Percentiles rank a stretch among this genome's conserved stretches.
These are phyloP conservation scores for Parotocinclus haroldoi DNA, from an alignment of 2,797 vertebrate genomes.

Conservation along the genomic window DNA sequence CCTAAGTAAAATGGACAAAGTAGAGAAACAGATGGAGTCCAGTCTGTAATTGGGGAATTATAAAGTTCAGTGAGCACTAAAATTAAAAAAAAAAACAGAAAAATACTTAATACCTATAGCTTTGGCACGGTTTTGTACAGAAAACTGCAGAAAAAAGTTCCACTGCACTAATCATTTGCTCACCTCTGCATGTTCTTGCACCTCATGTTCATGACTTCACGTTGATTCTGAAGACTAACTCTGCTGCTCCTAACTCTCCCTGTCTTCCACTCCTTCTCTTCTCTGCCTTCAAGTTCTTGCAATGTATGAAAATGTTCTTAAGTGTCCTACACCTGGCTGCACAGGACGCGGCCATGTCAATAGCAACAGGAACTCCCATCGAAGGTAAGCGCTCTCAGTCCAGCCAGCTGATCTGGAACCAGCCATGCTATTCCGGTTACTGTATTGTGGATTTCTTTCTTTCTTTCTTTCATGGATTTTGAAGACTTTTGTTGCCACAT, in stretches of 20 bases:
- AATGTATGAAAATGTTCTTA: conserved; percentile 99
- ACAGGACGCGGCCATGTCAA: conserved; percentile 99
- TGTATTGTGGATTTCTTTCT: neutral
- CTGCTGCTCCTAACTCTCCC: conserved; percentile 77
- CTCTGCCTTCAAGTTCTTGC: conserved; percentile 90
- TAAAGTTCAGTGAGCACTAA: too few species aligned
- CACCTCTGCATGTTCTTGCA: conserved; percentile 19
- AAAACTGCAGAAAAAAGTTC: too few species aligned
- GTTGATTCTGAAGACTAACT: conserved; percentile 58
- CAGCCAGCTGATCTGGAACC: conserved; percentile 27
- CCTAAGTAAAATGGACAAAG: too few species aligned
- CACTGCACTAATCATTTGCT: neutral
- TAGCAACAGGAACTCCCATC: conserved; percentile 99
- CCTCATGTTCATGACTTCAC: conserved; percentile 8
- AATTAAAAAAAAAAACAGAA: too few species aligned
- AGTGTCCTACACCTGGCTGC: conserved; percentile 99
- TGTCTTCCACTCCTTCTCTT: conserved; percentile 83
- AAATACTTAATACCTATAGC: too few species aligned
- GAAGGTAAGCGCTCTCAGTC: conserved; percentile 84
- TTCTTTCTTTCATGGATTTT: conserved; percentile 4
- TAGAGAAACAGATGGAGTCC: too few species aligned
- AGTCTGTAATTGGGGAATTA: too few species aligned
- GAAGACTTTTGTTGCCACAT: neutral
- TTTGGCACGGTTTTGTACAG: too few species aligned
- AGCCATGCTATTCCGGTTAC: conserved; percentile 10